phyloP scores from a whole-genome alignment of 2,797 vertebrate species.

The Peromyscus nudipes region DNA sequence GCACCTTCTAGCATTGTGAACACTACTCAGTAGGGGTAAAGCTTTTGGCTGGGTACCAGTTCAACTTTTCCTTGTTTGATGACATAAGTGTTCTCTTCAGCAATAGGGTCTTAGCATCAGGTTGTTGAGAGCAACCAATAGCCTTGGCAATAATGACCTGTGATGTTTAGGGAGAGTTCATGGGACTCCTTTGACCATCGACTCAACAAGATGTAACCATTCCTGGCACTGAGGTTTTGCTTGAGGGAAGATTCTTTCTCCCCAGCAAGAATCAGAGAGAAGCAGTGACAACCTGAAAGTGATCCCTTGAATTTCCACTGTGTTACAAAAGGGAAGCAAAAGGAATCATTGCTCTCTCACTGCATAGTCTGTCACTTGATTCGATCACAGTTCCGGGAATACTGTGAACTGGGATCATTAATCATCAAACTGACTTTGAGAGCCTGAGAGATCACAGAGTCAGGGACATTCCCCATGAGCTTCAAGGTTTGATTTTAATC shows the following conservation, averaged over 20 bases:
- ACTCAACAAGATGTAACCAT: not conserved
- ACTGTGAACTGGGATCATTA: slow-evolving; percentile 44
- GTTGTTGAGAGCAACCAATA: not conserved
- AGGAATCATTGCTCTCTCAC: not conserved
- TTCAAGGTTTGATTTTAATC: slow-evolving; percentile 63
- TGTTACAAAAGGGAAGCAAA: not conserved
- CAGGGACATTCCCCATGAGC: slow-evolving; percentile 37
- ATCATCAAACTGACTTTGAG: slow-evolving; percentile 39
- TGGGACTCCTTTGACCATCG: not conserved
- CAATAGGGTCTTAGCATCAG: not conserved
- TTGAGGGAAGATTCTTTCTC: not conserved
- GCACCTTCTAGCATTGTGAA: too few relatives aligned
- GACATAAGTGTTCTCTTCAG: not conserved
- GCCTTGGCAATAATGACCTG: not conserved
- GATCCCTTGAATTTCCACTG: not conserved
- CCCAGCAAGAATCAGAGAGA: not conserved
- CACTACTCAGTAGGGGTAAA: not conserved
- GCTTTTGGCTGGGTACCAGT: not conserved
- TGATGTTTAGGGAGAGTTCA: not conserved
- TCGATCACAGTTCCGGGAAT: slow-evolving; percentile 21
- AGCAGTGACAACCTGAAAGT: not conserved
- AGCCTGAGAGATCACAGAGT: slow-evolving; percentile 34
- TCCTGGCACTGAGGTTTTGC: not conserved
- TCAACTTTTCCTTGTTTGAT: not conserved
- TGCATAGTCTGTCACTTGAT: slow-evolving; percentile 39